Evolutionary conservation across 2,888 invertebrate species (phyloP).

Genomic region (Cremastinae sp.): DNA sequence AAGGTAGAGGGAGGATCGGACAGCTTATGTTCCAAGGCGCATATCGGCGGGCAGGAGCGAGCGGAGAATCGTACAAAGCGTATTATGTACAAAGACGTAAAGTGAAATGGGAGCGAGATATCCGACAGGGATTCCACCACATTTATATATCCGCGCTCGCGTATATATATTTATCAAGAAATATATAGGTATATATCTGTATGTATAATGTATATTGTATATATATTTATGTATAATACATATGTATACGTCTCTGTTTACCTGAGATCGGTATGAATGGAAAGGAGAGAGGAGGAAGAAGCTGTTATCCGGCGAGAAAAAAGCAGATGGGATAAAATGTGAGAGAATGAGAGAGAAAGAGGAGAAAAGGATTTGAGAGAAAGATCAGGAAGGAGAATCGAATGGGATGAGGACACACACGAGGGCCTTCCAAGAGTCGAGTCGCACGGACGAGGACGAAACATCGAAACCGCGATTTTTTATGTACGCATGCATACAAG

Average conservation of each 20-base stretch:
- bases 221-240: no score
- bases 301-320: constrained; percentile 13
- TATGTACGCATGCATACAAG: background rate
- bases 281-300: constrained; percentile 51
- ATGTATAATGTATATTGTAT: no score
- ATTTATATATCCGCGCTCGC: constrained; percentile 22
- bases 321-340: constrained; percentile 52
- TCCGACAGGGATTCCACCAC: constrained; percentile 65
- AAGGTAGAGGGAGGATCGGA: constrained; percentile 50
- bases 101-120: constrained; percentile 76
- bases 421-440: constrained; percentile 42
- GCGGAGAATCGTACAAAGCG: constrained; percentile 71
- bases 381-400: constrained; percentile 61
- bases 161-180: constrained; percentile 32
- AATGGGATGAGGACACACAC: constrained; percentile 57
- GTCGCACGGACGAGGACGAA: constrained; percentile 43
- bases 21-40: constrained; percentile 55
- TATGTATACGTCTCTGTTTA: no score
- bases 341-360: constrained; percentile 39
- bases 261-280: constrained; percentile 46
- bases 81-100: constrained; percentile 76
- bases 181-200: no score
- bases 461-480: constrained; percentile 20
- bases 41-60: constrained; percentile 47
- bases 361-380: constrained; percentile 22